Evolutionary conservation across 2,113 vertebrate species (phyloP).

Genomic region (Pseudopodoces humilis): DNA sequence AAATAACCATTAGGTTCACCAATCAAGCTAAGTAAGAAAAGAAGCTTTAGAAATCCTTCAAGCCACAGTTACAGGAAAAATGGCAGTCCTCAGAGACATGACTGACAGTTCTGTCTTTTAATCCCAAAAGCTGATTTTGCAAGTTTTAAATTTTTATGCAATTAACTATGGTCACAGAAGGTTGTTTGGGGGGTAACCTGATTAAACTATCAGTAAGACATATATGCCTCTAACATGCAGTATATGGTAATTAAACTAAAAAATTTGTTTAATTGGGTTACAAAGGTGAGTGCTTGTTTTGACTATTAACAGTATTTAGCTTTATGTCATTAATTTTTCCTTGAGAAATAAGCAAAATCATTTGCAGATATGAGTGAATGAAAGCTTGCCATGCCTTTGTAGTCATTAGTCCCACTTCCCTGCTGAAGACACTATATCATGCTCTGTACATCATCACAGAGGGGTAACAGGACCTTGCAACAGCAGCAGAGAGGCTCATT

Average conservation of each 20-base stretch:
- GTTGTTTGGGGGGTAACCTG: background rate
- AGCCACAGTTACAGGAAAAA: background rate
- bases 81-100: background rate
- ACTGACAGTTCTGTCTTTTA: background rate
- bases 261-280: background rate
- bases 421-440: background rate
- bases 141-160: background rate
- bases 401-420: background rate
- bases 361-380: background rate
- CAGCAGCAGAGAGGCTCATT: background rate
- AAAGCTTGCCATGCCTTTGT: background rate
- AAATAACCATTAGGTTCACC: background rate
- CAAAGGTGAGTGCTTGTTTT: background rate
- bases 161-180: background rate
- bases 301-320: background rate
- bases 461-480: background rate
- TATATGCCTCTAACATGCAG: background rate
- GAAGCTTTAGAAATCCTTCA: background rate
- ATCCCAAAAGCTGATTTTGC: background rate
- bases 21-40: background rate
- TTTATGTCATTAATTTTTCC: background rate
- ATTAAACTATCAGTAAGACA: background rate
- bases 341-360: background rate
- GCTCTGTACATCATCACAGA: background rate
- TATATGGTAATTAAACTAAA: background rate